These are phyloP conservation scores for Caracal caracal DNA, from an alignment of 2,113 vertebrate species.

Conservation along the genomic window DNA sequence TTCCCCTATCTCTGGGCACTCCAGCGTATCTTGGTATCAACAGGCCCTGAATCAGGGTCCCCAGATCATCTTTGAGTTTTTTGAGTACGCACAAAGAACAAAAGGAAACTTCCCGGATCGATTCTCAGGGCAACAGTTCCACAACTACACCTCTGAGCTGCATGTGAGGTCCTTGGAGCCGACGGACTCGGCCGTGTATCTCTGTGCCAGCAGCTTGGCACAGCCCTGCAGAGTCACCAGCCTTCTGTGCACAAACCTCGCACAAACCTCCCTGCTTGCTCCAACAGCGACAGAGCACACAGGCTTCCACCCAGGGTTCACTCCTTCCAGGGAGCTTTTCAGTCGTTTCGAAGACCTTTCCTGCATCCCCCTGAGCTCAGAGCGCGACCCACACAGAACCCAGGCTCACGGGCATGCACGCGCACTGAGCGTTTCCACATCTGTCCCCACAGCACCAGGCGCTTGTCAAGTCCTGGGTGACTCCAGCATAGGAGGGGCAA, in stretches of 20 bases:
- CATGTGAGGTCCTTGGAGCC: background rate
- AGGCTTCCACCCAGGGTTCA: background rate
- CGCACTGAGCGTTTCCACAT: background rate
- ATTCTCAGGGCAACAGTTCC: background rate
- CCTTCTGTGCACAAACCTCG: background rate
- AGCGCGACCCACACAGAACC: background rate
- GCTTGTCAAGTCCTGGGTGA: background rate
- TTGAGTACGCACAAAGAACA: background rate
- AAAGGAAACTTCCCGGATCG: background rate
- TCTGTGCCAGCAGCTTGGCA: background rate
- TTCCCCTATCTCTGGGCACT: background rate
- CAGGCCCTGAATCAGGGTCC: background rate
- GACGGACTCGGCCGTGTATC: background rate
- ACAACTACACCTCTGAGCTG: background rate
- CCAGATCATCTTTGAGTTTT: background rate
- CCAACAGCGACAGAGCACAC: background rate
- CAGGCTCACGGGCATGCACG: background rate
- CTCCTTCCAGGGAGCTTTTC: background rate
- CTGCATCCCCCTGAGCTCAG: background rate
- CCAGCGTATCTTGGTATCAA: background rate
- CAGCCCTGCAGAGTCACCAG: background rate
- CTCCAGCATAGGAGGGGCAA: background rate
- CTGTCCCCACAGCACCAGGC: background rate
- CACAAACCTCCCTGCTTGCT: background rate
- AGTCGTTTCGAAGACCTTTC: background rate